Base-by-base conservation (phyloP, 1,140 invertebrate genomes). In the Lithobius niger region DNA sequence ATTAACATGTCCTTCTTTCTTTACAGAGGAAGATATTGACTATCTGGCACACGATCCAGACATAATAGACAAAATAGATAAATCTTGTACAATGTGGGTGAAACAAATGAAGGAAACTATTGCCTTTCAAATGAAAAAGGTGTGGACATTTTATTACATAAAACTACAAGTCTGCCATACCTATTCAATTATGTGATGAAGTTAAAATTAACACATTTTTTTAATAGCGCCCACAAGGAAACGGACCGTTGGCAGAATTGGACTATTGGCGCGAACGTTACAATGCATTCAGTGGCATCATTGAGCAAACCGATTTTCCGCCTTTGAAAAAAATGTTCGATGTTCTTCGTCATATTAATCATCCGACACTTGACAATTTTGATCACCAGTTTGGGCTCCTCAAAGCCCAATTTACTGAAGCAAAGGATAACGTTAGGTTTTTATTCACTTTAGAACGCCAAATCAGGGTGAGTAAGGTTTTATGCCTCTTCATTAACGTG, bases 351-450 rank as follows among this genome's bases (percentile, higher is more conserved):
- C 60, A 66, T 24, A 66, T 71, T 2, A 64, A 77, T 2, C 79
- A 77, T 1, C 60, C 69, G 1, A 67, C 73, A 40, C 61, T 72
- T 16, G 57, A 62, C 15, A 69, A 69, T 18, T 82, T 84, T 66
- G 67, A 74, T 36, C 66, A 68, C 51, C 72, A 75, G 36, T 62
- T 76, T 57, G 65, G 73, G 0, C 79, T 81, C 47, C 68, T 91
- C 0, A 73, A 80, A 54, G 80, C 81, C 45, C 73, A 79, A 60
- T 86, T 84, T 57, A 75, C 79, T n/a, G 74, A 86, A 62, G 84
- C 88, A 0, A 82, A 82, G 61, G 86, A 93, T 62, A 93, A 91
- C 66, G 77, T 84, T 1, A 82, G 87, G 57, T 92, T 92, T 69
- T 66, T 94, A 10, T 80, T 78, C 0, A 89, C 88, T 0, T 71